Percentiles rank a stretch among this genome's conserved stretches.
phyloP scores from a whole-genome alignment of 2,797 vertebrate species.

The Antennarius maculatus region DNA sequence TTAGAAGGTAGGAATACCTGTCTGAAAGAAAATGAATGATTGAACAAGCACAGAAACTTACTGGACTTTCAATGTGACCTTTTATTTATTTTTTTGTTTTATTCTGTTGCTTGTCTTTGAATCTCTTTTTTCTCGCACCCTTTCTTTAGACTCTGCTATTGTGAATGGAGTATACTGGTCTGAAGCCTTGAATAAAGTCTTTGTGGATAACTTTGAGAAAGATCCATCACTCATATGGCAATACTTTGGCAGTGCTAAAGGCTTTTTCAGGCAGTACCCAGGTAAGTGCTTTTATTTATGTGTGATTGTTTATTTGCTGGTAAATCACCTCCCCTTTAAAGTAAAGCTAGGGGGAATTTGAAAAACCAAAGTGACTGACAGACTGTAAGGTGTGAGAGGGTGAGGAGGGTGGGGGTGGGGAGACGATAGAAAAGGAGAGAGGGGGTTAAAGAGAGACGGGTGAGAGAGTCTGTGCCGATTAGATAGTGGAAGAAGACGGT shows the following conservation, averaged over 20 bases:
- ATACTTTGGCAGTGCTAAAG: conserved; percentile 94
- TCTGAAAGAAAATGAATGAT: conserved; percentile 21
- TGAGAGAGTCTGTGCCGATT: conserved; percentile 18
- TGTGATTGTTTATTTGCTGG: conserved; percentile 30
- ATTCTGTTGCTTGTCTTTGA: not conserved
- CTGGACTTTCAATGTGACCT: no score
- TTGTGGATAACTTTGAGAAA: conserved; percentile 95
- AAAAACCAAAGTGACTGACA: conserved; percentile 45
- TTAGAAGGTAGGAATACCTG: conserved; percentile 25
- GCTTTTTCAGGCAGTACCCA: conserved; percentile 95
- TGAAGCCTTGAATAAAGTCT: conserved; percentile 94
- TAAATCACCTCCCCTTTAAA: conserved; percentile 43
- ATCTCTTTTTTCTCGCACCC: conserved; percentile 10
- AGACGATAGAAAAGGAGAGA: conserved; percentile 4
- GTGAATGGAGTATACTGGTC: conserved; percentile 96
- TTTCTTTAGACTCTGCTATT: conserved; percentile 88
- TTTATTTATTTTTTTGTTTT: conserved; percentile 5
- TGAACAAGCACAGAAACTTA: conserved; percentile 7
- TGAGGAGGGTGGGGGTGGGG: not conserved
- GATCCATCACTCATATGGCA: conserved; percentile 96
- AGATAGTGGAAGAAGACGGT: conserved; percentile 28
- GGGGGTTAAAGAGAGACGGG: conserved; percentile 1
- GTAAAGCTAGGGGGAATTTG: conserved; percentile 20
- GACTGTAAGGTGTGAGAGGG: conserved; percentile 28
- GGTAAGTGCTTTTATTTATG: conserved; percentile 78